Conservation (phyloP, 1,140 invertebrate species). For the Zaprionus taronus region DNA sequence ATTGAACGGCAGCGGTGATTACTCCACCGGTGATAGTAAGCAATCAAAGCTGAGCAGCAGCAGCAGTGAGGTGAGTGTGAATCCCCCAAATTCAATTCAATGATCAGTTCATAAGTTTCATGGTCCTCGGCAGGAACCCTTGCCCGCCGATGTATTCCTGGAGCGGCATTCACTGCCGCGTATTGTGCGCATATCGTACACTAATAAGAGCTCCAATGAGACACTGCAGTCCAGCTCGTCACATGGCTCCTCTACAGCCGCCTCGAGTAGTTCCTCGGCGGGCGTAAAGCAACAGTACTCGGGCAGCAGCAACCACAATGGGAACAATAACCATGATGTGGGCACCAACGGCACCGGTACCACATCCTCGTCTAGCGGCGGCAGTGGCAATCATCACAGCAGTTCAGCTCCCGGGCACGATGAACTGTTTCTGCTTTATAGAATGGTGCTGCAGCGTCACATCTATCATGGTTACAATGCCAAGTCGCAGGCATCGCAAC, state of each 20-base stretch:
- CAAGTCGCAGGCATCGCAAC: slow-evolving; percentile 69
- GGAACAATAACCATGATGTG: slow-evolving; percentile 11
- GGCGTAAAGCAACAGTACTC: slow-evolving; percentile 44
- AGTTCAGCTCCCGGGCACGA: slow-evolving; percentile 54
- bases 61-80: slow-evolving; percentile 69
- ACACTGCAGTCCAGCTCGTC: slow-evolving; percentile 83
- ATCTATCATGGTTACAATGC: slow-evolving; percentile 83
- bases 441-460: slow-evolving; percentile 72
- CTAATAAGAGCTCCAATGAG: slow-evolving; percentile 72
- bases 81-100: neutral
- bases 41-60: slow-evolving; percentile 74
- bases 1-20: slow-evolving; percentile 75
- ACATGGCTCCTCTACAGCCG: slow-evolving; percentile 78
- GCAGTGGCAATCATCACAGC: slow-evolving; percentile 43
- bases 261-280: slow-evolving; percentile 69
- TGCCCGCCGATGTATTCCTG: slow-evolving; percentile 85
- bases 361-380: slow-evolving; percentile 69
- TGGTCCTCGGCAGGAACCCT: slow-evolving; percentile 54
- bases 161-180: slow-evolving; percentile 86
- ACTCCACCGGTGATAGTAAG: slow-evolving; percentile 84
- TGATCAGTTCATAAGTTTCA: neutral
- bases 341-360: slow-evolving; percentile 42
- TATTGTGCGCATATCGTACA: slow-evolving; percentile 85
- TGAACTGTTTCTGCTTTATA: slow-evolving; percentile 80
- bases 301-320: slow-evolving; percentile 30